Percentiles rank a stretch among this genome's conserved stretches.
Evolutionary conservation across 2,113 vertebrate genomes (phyloP).

Genomic region (Panthera uncia): DNA sequence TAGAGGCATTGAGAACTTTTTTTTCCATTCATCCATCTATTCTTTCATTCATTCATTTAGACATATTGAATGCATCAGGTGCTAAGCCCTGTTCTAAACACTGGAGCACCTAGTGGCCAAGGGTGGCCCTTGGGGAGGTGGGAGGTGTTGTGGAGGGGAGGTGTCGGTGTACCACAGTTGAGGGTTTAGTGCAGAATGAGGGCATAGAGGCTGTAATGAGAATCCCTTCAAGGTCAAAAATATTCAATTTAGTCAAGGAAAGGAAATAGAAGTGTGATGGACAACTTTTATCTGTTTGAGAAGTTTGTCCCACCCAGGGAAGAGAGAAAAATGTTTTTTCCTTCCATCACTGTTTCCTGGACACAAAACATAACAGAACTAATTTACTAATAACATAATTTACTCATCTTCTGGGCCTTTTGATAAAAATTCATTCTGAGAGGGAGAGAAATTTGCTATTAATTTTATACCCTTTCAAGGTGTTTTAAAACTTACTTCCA

Average conservation of each 20-base stretch:
- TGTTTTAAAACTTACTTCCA: background rate
- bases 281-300: background rate
- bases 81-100: background rate
- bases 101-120: background rate
- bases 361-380: background rate
- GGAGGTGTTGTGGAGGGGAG: accelerated
- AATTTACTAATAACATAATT: background rate
- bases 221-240: background rate
- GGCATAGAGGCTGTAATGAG: background rate
- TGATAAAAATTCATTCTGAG: background rate
- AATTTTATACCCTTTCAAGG: background rate
- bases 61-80: background rate
- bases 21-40: background rate
- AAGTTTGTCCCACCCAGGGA: constrained; percentile 20
- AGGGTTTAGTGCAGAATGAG: background rate
- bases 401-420: background rate
- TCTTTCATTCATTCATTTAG: background rate
- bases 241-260: background rate
- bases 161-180: accelerated
- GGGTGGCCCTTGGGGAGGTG: accelerated
- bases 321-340: background rate
- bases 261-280: background rate
- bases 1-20: background rate
- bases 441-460: background rate
- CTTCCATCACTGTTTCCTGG: background rate